Evolutionary conservation across 2,888 invertebrate genomes (phyloP).

Genomic region (Phortica okadai): DNA sequence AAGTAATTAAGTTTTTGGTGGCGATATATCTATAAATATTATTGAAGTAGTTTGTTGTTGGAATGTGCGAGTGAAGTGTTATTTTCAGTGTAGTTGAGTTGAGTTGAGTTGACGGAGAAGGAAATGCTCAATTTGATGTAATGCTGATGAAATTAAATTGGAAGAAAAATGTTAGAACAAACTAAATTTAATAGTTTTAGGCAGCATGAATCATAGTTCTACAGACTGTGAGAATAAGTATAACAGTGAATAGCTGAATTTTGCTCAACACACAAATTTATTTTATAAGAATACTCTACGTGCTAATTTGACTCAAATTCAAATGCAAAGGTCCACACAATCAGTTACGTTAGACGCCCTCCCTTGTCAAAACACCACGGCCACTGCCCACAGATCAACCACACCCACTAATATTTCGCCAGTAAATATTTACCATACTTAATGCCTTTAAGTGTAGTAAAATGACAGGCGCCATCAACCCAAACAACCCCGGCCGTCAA

Average conservation of each 20-base stretch:
- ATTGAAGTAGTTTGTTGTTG: conserved; percentile 1
- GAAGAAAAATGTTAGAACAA: neutral
- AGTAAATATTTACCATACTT: conserved; percentile 68
- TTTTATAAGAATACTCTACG: neutral
- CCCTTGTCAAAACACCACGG: neutral
- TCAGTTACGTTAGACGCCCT: neutral
- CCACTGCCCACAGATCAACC: neutral
- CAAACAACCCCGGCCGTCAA: neutral
- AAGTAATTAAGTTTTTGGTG: conserved; percentile 63
- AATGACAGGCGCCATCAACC: conserved; percentile 54
- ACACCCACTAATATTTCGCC: conserved; percentile 40
- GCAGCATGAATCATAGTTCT: too few species aligned
- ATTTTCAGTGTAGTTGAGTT: too few species aligned
- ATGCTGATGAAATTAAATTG: neutral
- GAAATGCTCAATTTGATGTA: neutral
- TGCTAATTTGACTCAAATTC: neutral
- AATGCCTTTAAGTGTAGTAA: conserved; percentile 67
- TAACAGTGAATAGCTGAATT: neutral
- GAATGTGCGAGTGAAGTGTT: neutral
- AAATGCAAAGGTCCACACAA: neutral
- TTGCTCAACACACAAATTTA: neutral
- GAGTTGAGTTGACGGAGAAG: neutral
- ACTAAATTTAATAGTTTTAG: neutral
- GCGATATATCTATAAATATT: conserved; percentile 34
- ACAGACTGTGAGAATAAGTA: too few species aligned